A percentile compares a stretch with the other conserved stretches of the same genome.
phyloP scores from a whole-genome alignment of 2,113 vertebrate species.

The Smithornis capensis region DNA sequence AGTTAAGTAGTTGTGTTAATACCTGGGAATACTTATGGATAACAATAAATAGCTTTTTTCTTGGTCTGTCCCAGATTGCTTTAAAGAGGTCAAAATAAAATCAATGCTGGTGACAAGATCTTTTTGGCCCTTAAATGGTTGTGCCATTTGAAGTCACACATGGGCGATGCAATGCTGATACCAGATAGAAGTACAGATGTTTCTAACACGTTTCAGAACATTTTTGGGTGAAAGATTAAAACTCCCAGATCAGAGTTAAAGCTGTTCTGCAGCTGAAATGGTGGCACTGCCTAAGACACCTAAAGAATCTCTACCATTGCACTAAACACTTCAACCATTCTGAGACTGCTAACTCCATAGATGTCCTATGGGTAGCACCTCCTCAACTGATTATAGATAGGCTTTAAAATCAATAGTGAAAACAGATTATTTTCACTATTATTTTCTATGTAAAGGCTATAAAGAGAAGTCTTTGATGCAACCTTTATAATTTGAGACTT shows the following conservation, averaged over 20 bases:
- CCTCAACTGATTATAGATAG: neutral
- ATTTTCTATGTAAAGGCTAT: neutral
- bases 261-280: neutral
- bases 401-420: neutral
- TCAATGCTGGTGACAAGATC: neutral
- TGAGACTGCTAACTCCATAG: neutral
- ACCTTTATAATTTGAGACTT: neutral
- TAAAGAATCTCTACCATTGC: neutral
- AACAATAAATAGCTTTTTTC: neutral
- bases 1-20: neutral
- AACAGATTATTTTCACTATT: neutral
- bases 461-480: neutral
- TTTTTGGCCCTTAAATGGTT: neutral
- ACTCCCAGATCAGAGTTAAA: neutral
- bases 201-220: neutral
- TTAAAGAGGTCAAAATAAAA: neutral
- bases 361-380: neutral
- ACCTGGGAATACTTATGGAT: neutral
- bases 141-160: neutral
- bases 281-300: neutral
- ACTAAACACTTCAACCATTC: neutral
- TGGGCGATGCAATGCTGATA: neutral
- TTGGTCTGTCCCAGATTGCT: neutral
- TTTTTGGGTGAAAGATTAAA: neutral
- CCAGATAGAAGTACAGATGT: neutral